Evolutionary conservation across 2,888 invertebrate genomes (phyloP).

Genomic region (Mesoligia furuncula): DNA sequence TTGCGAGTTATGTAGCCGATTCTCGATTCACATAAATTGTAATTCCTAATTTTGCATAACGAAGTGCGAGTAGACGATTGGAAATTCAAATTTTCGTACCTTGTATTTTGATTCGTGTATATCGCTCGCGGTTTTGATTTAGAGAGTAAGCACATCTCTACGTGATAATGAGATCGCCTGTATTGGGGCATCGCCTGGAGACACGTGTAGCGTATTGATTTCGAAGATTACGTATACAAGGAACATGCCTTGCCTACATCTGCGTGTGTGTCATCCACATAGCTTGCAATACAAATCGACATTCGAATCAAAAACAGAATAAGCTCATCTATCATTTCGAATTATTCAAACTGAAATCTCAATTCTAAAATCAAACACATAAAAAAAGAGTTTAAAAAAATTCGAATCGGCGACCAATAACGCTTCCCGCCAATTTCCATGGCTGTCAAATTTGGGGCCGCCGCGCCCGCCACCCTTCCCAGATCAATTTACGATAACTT

Average conservation of each 20-base stretch:
- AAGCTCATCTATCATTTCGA: conserved; percentile 61
- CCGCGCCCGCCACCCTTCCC: conserved; percentile 80
- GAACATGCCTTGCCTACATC: conserved; percentile 18
- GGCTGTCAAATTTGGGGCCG: conserved; percentile 90
- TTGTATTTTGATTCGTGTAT: conserved; percentile 57
- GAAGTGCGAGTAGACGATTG: conserved; percentile 66
- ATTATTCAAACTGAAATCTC: conserved; percentile 57
- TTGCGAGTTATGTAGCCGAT: conserved; percentile 68
- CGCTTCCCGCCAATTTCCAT: conserved; percentile 90
- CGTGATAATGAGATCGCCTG: conserved; percentile 44
- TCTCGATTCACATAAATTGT: conserved; percentile 70
- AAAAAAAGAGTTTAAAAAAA: conserved; percentile 70
- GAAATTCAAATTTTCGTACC: conserved; percentile 65
- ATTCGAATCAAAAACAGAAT: conserved; percentile 32
- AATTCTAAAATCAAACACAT: conserved; percentile 73
- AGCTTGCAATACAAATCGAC: conserved; percentile 8
- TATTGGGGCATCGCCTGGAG: conserved; percentile 51
- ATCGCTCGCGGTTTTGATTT: conserved; percentile 19
- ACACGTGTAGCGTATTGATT: conserved; percentile 64
- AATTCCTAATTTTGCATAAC: conserved; percentile 71
- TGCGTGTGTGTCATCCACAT: conserved; percentile 2
- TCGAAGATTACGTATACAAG: conserved; percentile 45
- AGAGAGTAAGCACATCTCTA: conserved; percentile 31
- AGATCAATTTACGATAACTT: conserved; percentile 90
- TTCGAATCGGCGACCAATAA: conserved; percentile 83